Evolutionary conservation across 1,140 invertebrate species (phyloP).

Genomic region (Drosophila funebris): DNA sequence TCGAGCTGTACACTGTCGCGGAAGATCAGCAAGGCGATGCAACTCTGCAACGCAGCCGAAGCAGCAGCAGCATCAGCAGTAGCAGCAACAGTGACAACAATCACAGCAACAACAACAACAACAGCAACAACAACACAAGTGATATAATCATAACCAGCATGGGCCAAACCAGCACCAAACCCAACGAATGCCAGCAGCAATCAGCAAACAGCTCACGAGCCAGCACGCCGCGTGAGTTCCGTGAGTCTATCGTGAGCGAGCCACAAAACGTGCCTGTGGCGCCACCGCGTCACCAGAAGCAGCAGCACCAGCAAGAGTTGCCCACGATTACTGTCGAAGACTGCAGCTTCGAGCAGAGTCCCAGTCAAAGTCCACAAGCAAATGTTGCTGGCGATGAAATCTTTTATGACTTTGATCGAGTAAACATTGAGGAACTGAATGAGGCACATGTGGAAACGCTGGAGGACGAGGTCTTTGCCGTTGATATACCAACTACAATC

Average conservation of each 20-base stretch:
- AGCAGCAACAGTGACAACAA: slow-evolving; percentile 37
- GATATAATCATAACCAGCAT: slow-evolving; percentile 56
- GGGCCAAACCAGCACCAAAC: slow-evolving; percentile 76
- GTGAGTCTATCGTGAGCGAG: slow-evolving; percentile 63
- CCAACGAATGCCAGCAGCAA: slow-evolving; percentile 45
- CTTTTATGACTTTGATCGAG: slow-evolving; percentile 66
- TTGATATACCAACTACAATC: slow-evolving; percentile 68
- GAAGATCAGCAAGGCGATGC: slow-evolving; percentile 59
- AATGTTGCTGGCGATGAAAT: slow-evolving; percentile 35
- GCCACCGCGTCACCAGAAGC: slow-evolving; percentile 47
- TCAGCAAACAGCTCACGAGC: slow-evolving; percentile 56
- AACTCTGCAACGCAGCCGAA: slow-evolving; percentile 47
- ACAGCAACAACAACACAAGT: slow-evolving; percentile 36
- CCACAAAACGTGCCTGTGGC: slow-evolving; percentile 27
- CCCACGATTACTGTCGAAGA: slow-evolving; percentile 77
- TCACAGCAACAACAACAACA: slow-evolving; percentile 31
- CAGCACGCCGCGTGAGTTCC: slow-evolving; percentile 71
- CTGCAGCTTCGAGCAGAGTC: slow-evolving; percentile 55
- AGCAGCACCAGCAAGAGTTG: slow-evolving; percentile 54
- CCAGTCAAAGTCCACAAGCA: slow-evolving; percentile 12
- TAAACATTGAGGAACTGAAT: slow-evolving; percentile 64
- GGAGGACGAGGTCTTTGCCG: slow-evolving; percentile 64
- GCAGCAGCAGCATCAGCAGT: slow-evolving; percentile 32
- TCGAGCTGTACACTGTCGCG: slow-evolving; percentile 59
- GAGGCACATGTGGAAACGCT: slow-evolving; percentile 63